phyloP scores from a whole-genome alignment of 2,113 vertebrate genomes.

The Chaetura pelagica region DNA sequence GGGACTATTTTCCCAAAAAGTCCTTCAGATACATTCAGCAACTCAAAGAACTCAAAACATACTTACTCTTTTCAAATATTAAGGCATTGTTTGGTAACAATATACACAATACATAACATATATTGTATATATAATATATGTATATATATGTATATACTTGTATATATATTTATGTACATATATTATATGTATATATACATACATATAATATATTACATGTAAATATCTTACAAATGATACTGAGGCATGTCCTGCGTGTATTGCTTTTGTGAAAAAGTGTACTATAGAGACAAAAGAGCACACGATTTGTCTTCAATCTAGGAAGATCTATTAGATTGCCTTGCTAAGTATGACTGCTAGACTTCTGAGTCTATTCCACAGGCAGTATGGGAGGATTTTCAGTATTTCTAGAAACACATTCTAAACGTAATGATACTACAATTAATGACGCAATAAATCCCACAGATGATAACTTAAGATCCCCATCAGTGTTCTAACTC shows the following conservation, averaged over 20 bases:
- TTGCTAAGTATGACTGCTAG: slow-evolving; percentile 7
- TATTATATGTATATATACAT: too few species aligned
- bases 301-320: too few species aligned
- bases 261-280: too few species aligned
- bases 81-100: not conserved
- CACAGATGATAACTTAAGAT: not conserved
- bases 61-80: not conserved
- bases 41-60: not conserved
- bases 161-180: too few species aligned
- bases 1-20: not conserved
- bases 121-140: too few species aligned
- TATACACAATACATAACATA: too few species aligned
- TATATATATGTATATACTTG: too few species aligned
- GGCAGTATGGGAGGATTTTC: slow-evolving; percentile 9
- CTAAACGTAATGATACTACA: slow-evolving; percentile 38
- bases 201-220: too few species aligned
- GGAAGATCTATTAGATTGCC: too few species aligned
- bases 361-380: slow-evolving; percentile 20
- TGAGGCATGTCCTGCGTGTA: too few species aligned
- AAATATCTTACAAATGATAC: too few species aligned
- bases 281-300: too few species aligned
- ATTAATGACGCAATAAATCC: slow-evolving; percentile 42
- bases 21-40: not conserved
- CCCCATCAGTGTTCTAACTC: not conserved
- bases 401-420: not conserved